Base-by-base conservation (phyloP, 2,888 invertebrate species). In the Alentia gelatinosa region DNA sequence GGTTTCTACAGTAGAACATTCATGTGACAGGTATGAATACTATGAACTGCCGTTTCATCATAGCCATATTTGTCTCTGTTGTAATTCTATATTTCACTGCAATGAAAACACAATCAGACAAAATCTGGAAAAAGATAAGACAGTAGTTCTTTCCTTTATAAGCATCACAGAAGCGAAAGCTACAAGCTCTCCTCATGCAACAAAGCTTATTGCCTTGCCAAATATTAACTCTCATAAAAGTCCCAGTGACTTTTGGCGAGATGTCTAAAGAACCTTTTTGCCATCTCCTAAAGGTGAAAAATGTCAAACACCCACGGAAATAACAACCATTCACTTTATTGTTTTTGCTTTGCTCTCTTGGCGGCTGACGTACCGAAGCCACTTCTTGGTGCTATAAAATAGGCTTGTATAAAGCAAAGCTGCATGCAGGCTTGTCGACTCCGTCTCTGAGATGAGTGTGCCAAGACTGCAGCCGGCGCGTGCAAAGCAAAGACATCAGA, bases 161-260 rank as follows among this genome's bases (percentile, higher is more conserved):
- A 35, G 39, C 37, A 12, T 35, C 12, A 79, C 79, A 15, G 79
- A 37, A 12, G 12, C 19, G 79, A 19, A 26, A 19, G 26, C 33
- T 3, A 33, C 3, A 33, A 26, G 30, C 7, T 30, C 74, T 74
- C 33, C 74, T 26, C 79, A 79, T 79, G 79, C 79, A n/a, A 79
- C 79, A 79, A 79, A 79, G 35, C 35, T n/a, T 35, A 79, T 79
- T 35, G 12, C 79, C 19, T 37, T 79, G 79, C 79, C 79, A 79
- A 79, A 79, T 79, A 39, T 35, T 37, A 79, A 19, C 79, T 39
- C 37, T 79, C n/a, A 37, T 79, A 35, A 79, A 79, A 79, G n/a
- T 79, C 79, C 35, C 79, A 79, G 39, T 37, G 23, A 19, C 79
- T 12, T 35, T 79, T 33, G 79, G 79, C 79, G 35, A 35, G 35